Evolutionary conservation across 2,888 invertebrate genomes (phyloP).

Genomic region (Caenorhabditis macrosperma): DNA sequence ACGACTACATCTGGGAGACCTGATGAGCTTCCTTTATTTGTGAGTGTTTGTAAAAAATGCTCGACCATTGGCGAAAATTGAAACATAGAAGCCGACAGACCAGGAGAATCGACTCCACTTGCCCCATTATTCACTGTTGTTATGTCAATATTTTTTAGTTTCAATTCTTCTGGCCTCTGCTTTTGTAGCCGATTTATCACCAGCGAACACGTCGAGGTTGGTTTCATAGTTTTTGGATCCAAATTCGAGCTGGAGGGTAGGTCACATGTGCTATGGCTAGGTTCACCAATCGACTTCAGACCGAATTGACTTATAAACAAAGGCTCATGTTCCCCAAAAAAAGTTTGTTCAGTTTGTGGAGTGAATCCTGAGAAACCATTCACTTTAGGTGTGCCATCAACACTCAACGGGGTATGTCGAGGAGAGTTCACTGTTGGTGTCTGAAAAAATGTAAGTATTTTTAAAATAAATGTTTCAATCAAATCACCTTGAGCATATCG

Average conservation of each 20-base stretch:
- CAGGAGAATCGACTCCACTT: slow-evolving; percentile 47
- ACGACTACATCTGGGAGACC: slow-evolving; percentile 62
- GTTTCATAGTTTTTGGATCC: background rate
- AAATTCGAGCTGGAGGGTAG: background rate
- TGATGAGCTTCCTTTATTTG: slow-evolving; percentile 40
- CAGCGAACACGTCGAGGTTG: background rate
- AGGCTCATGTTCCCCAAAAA: slow-evolving; percentile 72
- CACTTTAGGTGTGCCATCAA: slow-evolving; percentile 56
- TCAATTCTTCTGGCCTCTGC: slow-evolving; percentile 41
- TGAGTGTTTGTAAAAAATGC: slow-evolving; percentile 73
- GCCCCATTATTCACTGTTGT: background rate
- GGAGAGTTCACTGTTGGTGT: slow-evolving; percentile 63
- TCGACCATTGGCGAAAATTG: slow-evolving; percentile 80
- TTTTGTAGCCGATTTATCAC: background rate
- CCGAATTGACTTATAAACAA: slow-evolving; percentile 34
- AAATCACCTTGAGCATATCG: slow-evolving; percentile 66
- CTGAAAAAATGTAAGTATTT: slow-evolving; percentile 39
- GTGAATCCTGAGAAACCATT: slow-evolving; percentile 60
- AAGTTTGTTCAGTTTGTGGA: slow-evolving; percentile 64
- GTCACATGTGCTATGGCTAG: background rate
- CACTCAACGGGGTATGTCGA: slow-evolving; percentile 33
- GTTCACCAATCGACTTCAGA: background rate
- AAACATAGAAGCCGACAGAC: slow-evolving; percentile 76
- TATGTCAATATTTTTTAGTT: slow-evolving; percentile 19
- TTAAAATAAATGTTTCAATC: background rate